Evolutionary conservation across 2,113 vertebrate species (phyloP).

Genomic region (Peromyscus maniculatus): DNA sequence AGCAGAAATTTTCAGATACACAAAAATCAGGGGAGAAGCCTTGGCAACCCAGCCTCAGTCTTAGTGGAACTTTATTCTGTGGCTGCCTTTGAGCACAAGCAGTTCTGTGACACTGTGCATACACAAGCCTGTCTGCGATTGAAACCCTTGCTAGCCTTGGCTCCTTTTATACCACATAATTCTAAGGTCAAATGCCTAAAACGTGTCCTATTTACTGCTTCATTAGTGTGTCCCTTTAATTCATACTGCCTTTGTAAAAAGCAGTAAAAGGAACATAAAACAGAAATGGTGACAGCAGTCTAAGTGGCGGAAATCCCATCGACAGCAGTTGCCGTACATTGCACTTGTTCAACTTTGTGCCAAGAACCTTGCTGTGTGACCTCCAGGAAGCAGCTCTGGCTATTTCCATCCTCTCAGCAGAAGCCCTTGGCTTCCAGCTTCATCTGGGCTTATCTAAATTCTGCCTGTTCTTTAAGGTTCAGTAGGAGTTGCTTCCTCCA

Average conservation of each 20-base stretch:
- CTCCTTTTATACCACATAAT: not conserved
- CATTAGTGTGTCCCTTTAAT: not conserved
- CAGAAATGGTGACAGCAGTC: not conserved
- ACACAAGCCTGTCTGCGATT: not conserved
- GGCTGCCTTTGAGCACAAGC: not conserved
- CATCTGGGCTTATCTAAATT: not conserved
- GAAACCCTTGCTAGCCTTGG: not conserved
- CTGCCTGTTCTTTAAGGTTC: not conserved
- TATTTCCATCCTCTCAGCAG: not conserved
- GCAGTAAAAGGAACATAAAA: not conserved
- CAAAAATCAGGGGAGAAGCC: too few relatives aligned
- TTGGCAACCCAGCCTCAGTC: not conserved
- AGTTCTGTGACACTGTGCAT: not conserved
- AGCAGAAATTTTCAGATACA: not conserved
- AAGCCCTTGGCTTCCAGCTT: not conserved
- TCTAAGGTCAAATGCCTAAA: not conserved
- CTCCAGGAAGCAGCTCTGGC: not conserved
- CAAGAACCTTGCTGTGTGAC: not conserved
- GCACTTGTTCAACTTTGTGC: not conserved
- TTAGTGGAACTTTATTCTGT: not conserved
- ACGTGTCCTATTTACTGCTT: not conserved
- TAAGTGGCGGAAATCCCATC: not conserved
- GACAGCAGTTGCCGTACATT: fast-evolving
- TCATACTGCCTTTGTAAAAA: not conserved
- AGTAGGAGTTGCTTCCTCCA: not conserved